These are phyloP conservation scores for Caiman crocodilus DNA, from an alignment of 2,797 vertebrate genomes.

Conservation along the genomic window DNA sequence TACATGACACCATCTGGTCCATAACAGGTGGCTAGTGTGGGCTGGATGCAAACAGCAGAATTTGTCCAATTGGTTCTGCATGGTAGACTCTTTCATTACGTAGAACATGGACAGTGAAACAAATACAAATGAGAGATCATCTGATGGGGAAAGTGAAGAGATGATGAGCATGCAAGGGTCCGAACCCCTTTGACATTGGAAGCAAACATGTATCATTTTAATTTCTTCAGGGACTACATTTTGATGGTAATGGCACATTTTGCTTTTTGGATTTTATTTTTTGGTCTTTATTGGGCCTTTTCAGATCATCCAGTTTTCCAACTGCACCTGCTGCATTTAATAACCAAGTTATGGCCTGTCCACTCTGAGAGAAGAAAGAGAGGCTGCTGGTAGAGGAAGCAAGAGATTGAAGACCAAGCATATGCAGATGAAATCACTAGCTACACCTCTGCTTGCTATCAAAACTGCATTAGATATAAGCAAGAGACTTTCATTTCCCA, in stretches of 20 bases:
- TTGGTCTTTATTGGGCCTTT: not conserved
- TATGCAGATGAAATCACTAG: fast-evolving
- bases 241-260: not conserved
- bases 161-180: fast-evolving
- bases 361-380: constrained; percentile 1
- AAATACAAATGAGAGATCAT: not conserved
- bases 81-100: not conserved
- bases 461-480: not conserved
- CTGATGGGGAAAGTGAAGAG: not conserved
- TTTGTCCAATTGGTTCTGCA: not conserved
- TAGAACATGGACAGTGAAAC: not conserved
- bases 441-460: not conserved
- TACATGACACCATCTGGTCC: fast-evolving
- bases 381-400: constrained; percentile 28
- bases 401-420: not conserved
- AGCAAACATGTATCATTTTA: not conserved
- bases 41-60: fast-evolving
- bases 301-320: constrained; percentile 25
- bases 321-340: constrained; percentile 21
- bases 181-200: fast-evolving
- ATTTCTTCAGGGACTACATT: not conserved
- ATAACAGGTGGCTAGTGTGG: fast-evolving
- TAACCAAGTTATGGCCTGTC: not conserved
- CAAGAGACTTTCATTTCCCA: not conserved
- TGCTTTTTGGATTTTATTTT: not conserved